These are phyloP conservation scores for Clarias platycephalus DNA, from an alignment of 2,797 vertebrate genomes.

Conservation along the genomic window DNA sequence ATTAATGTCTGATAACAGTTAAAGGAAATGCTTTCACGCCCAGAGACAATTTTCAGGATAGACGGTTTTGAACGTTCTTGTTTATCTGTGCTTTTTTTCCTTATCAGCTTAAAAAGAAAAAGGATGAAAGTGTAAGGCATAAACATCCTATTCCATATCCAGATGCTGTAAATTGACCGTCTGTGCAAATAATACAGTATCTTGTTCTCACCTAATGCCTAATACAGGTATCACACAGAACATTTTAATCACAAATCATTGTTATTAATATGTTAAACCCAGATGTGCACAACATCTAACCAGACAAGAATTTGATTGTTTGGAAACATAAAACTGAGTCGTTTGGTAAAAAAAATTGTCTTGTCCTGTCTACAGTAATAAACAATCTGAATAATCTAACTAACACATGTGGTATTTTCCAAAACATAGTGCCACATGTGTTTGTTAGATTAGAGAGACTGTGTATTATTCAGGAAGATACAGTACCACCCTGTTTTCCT, in stretches of 20 bases:
- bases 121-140: too few relatives aligned
- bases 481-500: slow-evolving; percentile 35
- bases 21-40: background rate
- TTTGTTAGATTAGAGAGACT: slow-evolving; percentile 41
- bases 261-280: background rate
- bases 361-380: slow-evolving; percentile 42
- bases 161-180: background rate
- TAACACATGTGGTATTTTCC: slow-evolving; percentile 18
- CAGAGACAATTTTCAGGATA: background rate
- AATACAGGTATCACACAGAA: background rate
- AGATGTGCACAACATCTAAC: background rate
- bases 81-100: background rate
- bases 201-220: background rate
- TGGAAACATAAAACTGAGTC: background rate
- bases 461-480: slow-evolving; percentile 45
- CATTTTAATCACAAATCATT: background rate
- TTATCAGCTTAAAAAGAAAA: background rate
- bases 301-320: background rate
- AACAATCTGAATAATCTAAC: slow-evolving; percentile 36
- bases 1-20: background rate
- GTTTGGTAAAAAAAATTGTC: background rate
- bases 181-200: background rate
- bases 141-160: background rate
- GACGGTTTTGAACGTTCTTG: background rate
- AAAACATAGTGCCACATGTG: slow-evolving; percentile 14